Evolutionary conservation across 2,113 vertebrate genomes (phyloP).

Genomic region (Oceanodroma tethys): DNA sequence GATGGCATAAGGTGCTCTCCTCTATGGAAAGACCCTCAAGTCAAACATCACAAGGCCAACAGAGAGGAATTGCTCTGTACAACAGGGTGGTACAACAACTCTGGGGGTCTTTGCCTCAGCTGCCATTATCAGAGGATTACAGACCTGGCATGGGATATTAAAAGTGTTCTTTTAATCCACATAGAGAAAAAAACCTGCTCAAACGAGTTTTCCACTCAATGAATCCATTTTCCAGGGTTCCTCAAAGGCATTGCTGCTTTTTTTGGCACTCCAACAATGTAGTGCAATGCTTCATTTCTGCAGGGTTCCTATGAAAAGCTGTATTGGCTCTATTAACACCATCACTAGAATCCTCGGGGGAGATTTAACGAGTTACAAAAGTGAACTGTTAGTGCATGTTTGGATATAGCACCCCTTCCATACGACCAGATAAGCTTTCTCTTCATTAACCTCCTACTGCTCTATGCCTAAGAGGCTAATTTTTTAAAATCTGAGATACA

Average conservation of each 20-base stretch:
- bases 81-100: fast-evolving
- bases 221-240: background rate
- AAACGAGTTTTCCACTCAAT: background rate
- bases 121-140: background rate
- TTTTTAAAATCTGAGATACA: background rate
- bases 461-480: background rate
- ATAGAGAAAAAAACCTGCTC: background rate
- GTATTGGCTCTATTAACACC: background rate
- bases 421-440: background rate
- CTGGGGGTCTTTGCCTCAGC: background rate
- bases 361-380: background rate
- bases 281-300: background rate
- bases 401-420: background rate
- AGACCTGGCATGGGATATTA: background rate
- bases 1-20: background rate
- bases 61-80: background rate
- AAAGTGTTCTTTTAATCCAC: background rate
- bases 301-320: background rate
- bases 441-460: background rate
- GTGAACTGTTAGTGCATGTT: background rate
- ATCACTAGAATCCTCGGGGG: background rate
- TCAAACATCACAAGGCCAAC: background rate
- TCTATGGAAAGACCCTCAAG: background rate
- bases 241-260: background rate
- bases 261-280: background rate